A percentile compares a stretch with the other conserved stretches of the same genome.
Conservation (phyloP, 2,797 vertebrate species). For the Antrozous pallidus region DNA sequence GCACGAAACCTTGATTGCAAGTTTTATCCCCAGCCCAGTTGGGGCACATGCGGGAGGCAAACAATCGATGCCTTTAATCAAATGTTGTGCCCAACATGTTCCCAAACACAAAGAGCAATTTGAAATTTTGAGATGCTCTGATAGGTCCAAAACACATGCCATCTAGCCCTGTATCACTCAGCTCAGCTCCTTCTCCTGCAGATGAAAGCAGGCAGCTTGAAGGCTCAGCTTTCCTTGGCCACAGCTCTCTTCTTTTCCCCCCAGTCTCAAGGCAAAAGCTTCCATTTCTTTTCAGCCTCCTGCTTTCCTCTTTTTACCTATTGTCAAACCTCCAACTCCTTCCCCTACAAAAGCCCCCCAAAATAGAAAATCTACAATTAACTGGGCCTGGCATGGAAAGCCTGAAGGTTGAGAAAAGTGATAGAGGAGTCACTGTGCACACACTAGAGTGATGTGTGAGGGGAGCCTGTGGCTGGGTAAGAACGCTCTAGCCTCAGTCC, state of each 20-base stretch:
- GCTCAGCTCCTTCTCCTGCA: neutral
- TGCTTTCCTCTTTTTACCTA: neutral
- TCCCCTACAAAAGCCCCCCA: neutral
- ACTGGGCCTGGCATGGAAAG: neutral
- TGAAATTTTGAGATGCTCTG: neutral
- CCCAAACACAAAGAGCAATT: neutral
- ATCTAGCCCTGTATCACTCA: neutral
- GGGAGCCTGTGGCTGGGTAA: neutral
- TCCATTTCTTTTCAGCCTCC: neutral
- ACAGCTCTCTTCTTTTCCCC: neutral
- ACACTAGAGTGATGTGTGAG: neutral
- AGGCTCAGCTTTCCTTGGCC: neutral
- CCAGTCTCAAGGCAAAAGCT: neutral
- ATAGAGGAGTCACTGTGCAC: neutral
- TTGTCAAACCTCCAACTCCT: neutral
- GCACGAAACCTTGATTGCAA: too few relatives aligned
- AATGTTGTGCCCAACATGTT: neutral
- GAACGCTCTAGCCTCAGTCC: neutral
- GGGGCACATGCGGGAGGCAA: too few relatives aligned
- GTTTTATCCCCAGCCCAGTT: too few relatives aligned
- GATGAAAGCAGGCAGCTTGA: neutral
- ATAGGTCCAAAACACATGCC: neutral
- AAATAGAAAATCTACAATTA: constrained; percentile 22
- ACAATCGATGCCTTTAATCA: neutral
- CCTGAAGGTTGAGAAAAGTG: neutral